phyloP scores from a whole-genome alignment of 1,140 invertebrate genomes.

The Panagrolaimus sp. region DNA sequence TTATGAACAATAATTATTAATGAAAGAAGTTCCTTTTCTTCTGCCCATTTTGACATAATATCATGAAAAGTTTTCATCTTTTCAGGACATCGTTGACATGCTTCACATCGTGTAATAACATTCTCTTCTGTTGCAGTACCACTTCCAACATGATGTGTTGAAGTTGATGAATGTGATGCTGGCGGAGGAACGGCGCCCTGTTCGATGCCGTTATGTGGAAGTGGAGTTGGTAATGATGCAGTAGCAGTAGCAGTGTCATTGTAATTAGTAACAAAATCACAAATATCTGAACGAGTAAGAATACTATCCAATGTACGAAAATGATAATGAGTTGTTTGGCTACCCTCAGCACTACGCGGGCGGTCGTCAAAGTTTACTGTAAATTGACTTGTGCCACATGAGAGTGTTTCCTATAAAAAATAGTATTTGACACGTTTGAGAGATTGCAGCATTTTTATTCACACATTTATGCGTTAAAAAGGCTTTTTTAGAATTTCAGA shows the following conservation, averaged over 20 bases:
- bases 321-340: no score
- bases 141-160: background rate
- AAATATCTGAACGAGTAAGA: background rate
- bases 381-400: background rate
- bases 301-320: background rate
- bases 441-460: background rate
- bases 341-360: no score
- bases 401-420: background rate
- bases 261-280: background rate
- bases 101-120: background rate
- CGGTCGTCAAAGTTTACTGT: background rate
- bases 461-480: background rate
- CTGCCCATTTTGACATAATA: no score
- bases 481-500: background rate
- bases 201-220: no score
- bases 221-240: no score
- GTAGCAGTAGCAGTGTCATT: background rate
- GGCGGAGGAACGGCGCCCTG: no score
- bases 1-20: background rate
- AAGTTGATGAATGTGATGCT: no score
- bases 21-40: no score
- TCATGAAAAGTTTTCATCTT: no score
- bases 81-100: no score
- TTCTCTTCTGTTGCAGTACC: background rate
- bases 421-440: background rate